Percentiles rank a stretch among this genome's conserved stretches.
phyloP scores from a whole-genome alignment of 92 coral and sea anemone species.

The Blastomussa wellsi region DNA sequence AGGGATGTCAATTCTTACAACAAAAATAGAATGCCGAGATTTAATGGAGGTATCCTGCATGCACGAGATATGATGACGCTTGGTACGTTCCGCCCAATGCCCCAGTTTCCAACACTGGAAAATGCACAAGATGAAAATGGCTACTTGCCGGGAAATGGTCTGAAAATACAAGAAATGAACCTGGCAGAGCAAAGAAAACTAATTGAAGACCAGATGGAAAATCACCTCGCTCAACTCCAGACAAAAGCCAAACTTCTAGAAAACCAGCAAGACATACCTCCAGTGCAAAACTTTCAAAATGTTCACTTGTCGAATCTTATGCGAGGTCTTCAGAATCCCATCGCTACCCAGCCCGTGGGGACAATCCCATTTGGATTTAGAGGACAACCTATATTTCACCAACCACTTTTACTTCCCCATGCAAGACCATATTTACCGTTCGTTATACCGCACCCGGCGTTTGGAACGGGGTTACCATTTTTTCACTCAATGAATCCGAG shows the following conservation, averaged over 20 bases:
- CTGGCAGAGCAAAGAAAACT: constrained; percentile 20
- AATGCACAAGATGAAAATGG: neutral
- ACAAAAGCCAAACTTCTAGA: constrained; percentile 1
- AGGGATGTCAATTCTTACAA: neutral
- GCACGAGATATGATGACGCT: neutral
- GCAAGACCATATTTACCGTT: constrained; percentile 22
- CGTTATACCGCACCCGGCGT: neutral
- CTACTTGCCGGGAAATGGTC: constrained; percentile 3
- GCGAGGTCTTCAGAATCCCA: neutral
- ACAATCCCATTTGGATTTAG: neutral
- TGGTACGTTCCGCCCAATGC: neutral
- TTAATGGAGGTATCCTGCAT: neutral
- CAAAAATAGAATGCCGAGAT: neutral
- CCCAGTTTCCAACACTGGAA: neutral
- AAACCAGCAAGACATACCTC: constrained; percentile 20
- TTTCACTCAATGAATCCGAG: neutral
- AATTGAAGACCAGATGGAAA: constrained; percentile 36
- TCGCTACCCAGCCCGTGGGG: neutral
- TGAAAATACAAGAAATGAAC: constrained; percentile 18
- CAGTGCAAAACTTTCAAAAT: constrained; percentile 19
- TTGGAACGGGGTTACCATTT: constrained; percentile 6
- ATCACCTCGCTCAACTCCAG: constrained; percentile 25
- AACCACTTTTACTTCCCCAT: neutral
- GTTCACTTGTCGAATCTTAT: constrained; percentile 7
- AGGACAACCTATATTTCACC: constrained; percentile 1